Evolutionary conservation across 1,140 invertebrate species (phyloP).

Genomic region (Brachionus koreanus): DNA sequence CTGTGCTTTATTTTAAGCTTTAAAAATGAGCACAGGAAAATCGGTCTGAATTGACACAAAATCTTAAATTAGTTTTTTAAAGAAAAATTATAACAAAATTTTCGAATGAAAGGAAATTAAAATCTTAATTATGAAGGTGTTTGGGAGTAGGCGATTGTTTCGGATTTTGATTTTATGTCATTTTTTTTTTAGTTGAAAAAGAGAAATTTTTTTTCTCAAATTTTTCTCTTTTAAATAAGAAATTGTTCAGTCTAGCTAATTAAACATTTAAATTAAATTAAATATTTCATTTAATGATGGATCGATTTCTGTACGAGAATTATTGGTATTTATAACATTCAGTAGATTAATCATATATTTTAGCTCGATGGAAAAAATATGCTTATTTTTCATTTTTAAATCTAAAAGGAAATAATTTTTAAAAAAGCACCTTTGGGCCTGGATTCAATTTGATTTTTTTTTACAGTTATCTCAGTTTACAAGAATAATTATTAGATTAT

Average conservation of each 20-base stretch:
- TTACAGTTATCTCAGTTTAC: neutral
- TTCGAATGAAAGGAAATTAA: neutral
- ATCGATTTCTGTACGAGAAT: neutral
- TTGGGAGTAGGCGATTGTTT: no score
- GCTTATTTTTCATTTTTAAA: neutral
- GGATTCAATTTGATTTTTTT: neutral
- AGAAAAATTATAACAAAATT: no score
- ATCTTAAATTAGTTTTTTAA: no score
- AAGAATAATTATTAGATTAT: neutral
- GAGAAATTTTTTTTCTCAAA: neutral
- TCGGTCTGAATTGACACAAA: no score
- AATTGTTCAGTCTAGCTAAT: neutral
- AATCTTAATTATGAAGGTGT: no score
- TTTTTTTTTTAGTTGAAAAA: neutral
- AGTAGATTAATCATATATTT: neutral
- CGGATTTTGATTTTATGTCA: no score
- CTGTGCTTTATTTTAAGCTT: no score
- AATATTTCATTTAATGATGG: neutral
- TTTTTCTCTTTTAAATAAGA: neutral
- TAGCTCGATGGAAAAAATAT: neutral
- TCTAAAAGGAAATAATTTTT: neutral
- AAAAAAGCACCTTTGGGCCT: neutral
- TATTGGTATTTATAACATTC: neutral
- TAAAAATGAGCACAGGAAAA: no score
- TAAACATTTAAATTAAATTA: neutral